Base-by-base conservation (phyloP, 2,888 invertebrate genomes). In the Galeruca laticollis region DNA sequence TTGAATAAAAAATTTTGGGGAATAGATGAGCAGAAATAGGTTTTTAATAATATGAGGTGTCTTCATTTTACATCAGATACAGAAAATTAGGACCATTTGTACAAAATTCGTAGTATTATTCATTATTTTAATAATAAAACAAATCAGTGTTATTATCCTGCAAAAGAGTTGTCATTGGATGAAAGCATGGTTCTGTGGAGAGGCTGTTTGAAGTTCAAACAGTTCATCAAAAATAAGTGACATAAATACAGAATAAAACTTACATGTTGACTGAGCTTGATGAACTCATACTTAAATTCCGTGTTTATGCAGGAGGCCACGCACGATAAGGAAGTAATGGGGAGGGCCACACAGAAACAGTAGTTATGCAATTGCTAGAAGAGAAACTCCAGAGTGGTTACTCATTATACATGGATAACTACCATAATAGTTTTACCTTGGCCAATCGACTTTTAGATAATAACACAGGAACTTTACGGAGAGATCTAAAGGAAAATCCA, bases 251-350 rank as follows among this genome's bases (percentile, higher is more conserved):
- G n/a, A n/a, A n/a, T n/a, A n/a, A n/a, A n/a, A n/a, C n/a, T n/a
- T 83, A 85, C 71, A 77, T 81, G 15, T 73, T 85, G 2, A 78
- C 80, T 8, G 81, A 83, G 68, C 79, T 82, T 21, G 75, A 80
- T 76, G 84, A 83, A 31, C 49, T 66, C 8, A 52, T 72, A 33
- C 35, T 70, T n/a, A 40, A 54, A 26, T 51, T 51, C 11, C 8
- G 15, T 9, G 59, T 68, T n/a, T 68, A 69, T 26, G 51, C 69
- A 13, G 63, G 63, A 10, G 10, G 8, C n/a, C n/a, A n/a, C n/a
- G 26, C 10, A 43, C 6, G 69, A 69, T 37, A 33, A 33, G 33
- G 31, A 40, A 15, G 13, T 56, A 40, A 64, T 47, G 11, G 70
- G 72, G 37, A 18, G 15, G 67, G 67, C 5, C 70, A 74, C 62